Evolutionary conservation across 2,797 vertebrate species (phyloP).

Genomic region (Notolabrus celidotus): DNA sequence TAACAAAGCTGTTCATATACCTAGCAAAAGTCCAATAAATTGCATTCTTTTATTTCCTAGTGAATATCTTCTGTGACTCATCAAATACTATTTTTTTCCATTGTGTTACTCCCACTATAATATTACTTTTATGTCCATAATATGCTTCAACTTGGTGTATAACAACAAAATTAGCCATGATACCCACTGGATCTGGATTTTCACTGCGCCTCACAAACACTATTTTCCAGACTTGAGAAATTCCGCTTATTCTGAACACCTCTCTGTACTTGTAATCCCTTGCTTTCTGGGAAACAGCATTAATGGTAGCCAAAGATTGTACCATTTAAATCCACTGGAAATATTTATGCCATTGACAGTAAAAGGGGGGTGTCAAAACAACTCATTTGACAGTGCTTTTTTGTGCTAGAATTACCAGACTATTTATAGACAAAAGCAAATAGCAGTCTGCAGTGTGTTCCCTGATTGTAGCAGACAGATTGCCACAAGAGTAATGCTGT

Average conservation of each 20-base stretch:
- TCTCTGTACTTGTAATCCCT: background rate
- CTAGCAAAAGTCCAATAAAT: no score
- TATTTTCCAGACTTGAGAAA: no score
- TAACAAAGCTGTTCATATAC: no score
- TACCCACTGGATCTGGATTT: background rate
- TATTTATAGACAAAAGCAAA: background rate
- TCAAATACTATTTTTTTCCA: no score
- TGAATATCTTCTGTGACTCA: no score
- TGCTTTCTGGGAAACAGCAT: background rate
- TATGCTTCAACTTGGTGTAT: background rate
- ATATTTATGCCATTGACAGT: background rate
- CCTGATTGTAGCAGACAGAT: background rate
- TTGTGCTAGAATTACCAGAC: background rate
- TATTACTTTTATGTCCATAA: background rate
- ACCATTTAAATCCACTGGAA: background rate
- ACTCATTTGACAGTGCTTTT: background rate
- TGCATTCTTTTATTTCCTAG: no score
- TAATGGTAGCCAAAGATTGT: background rate
- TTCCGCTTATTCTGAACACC: background rate
- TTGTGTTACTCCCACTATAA: no score
- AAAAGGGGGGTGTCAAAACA: no score
- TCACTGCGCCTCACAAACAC: background rate
- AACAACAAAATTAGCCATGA: background rate
- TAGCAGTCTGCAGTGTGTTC: background rate
- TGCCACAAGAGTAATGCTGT: background rate